Conservation (phyloP, 30 jellyfish, hydroid and myxozoan genomes). For the Aurelia aurita complex sp. Pacific region DNA sequence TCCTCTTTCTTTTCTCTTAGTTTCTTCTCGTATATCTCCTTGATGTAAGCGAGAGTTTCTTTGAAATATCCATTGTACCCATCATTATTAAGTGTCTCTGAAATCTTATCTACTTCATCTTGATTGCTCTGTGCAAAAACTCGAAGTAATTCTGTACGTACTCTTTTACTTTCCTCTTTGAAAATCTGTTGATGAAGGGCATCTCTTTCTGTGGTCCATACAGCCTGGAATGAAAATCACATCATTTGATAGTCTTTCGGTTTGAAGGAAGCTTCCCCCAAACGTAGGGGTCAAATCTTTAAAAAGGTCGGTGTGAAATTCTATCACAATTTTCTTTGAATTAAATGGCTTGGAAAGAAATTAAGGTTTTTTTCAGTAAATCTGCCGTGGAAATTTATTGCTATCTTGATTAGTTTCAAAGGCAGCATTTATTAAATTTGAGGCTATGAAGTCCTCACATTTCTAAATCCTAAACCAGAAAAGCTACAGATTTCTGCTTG, state of each 20-base stretch:
- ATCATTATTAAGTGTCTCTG: background rate
- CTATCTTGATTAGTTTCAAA: too few species aligned
- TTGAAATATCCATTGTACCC: background rate
- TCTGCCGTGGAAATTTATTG: too few species aligned
- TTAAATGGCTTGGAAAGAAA: background rate
- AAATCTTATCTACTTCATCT: background rate
- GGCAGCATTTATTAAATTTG: too few species aligned
- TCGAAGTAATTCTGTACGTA: conserved; percentile 40
- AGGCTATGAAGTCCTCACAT: too few species aligned
- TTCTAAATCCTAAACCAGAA: too few species aligned
- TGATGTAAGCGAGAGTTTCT: conserved; percentile 16
- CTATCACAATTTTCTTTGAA: too few species aligned
- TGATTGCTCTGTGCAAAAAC: conserved; percentile 27
- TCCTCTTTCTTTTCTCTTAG: conserved; percentile 7
- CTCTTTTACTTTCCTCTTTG: conserved; percentile 64
- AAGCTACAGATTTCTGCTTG: too few species aligned
- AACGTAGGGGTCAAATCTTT: too few species aligned
- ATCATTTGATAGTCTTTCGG: too few species aligned
- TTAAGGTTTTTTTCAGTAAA: too few species aligned
- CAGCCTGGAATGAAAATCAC: conserved; percentile 24
- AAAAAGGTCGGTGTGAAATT: too few species aligned
- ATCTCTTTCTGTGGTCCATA: conserved; percentile 39
- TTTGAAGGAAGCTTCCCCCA: too few species aligned
- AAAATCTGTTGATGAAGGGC: conserved; percentile 39
- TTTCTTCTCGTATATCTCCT: conserved; percentile 8